A percentile compares a stretch with the other conserved stretches of the same genome.
phyloP scores from a whole-genome alignment of 2,797 vertebrate species.

The Poeciliopsis infans region DNA sequence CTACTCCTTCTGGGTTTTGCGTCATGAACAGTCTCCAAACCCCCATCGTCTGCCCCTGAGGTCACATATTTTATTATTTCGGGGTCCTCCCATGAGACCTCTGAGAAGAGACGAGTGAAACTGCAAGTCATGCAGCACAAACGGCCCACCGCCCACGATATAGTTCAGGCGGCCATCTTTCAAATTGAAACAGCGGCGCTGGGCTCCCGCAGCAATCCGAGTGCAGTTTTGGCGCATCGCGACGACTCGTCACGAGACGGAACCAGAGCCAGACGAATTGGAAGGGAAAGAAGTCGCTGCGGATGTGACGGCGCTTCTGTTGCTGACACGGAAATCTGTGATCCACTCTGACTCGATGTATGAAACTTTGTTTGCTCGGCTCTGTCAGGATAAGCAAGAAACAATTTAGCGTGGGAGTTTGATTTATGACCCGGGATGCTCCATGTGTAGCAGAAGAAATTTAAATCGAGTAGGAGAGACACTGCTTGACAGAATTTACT shows the following conservation, averaged over 20 bases:
- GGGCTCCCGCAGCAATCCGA: conserved; percentile 7
- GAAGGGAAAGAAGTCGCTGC: not conserved
- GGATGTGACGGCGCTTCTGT: conserved; percentile 18
- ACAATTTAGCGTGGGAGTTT: conserved; percentile 8
- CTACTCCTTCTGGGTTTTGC: conserved; percentile 49
- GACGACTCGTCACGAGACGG: not conserved
- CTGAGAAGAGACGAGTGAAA: conserved; percentile 43
- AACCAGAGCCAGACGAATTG: conserved; percentile 22
- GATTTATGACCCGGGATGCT: conserved; percentile 28
- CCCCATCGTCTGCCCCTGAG: conserved; percentile 48
- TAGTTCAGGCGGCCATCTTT: conserved; percentile 37
- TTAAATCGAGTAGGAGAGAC: conserved; percentile 7
- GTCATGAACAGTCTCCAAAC: conserved; percentile 60
- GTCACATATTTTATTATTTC: conserved; percentile 66
- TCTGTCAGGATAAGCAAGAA: conserved; percentile 16
- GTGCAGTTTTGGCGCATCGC: conserved; percentile 8
- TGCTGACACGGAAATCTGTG: conserved; percentile 31
- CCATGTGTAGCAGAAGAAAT: conserved; percentile 1
- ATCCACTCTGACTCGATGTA: conserved; percentile 30
- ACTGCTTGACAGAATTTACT: not conserved
- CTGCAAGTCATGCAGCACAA: conserved; percentile 12
- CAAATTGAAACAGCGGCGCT: conserved; percentile 24
- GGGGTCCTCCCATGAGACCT: conserved; percentile 45
- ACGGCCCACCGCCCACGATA: conserved; percentile 28
- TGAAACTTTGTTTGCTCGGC: conserved; percentile 29